A percentile compares a stretch with the other conserved stretches of the same genome.
Evolutionary conservation across 1,140 invertebrate genomes (phyloP).

Genomic region (Pantala flavescens): DNA sequence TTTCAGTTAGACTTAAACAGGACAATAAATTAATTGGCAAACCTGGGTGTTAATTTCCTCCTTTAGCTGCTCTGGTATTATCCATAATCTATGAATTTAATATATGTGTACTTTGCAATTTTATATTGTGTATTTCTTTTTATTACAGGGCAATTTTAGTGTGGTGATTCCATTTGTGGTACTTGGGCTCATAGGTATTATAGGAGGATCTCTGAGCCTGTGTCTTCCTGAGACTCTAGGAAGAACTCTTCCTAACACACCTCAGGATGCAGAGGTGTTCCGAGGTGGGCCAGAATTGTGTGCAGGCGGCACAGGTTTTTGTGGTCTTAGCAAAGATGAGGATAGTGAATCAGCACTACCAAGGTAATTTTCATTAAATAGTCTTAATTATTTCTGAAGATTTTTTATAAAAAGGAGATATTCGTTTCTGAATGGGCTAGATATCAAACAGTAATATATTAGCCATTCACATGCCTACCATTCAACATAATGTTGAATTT

Average conservation of each 20-base stretch:
- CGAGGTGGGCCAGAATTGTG: not conserved
- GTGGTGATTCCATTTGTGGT: not conserved
- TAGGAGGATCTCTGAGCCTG: constrained; percentile 1
- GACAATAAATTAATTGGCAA: too few relatives aligned
- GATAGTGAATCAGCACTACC: not conserved
- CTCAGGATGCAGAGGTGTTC: not conserved
- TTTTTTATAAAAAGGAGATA: too few relatives aligned
- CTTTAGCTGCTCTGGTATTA: too few relatives aligned
- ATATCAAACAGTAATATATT: too few relatives aligned
- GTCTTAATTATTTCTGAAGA: too few relatives aligned
- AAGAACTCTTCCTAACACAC: not conserved
- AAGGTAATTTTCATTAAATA: not conserved
- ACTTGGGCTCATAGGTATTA: not conserved
- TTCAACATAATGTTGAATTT: too few relatives aligned
- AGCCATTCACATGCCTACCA: too few relatives aligned
- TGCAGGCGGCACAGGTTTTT: not conserved
- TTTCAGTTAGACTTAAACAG: too few relatives aligned
- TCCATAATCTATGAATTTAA: too few relatives aligned
- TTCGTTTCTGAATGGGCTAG: too few relatives aligned
- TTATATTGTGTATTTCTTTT: not conserved
- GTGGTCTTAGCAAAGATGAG: not conserved
- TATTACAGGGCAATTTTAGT: constrained; percentile 8
- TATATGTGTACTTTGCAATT: too few relatives aligned
- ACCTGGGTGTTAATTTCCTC: too few relatives aligned
- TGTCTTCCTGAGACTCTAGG: constrained; percentile 1